phyloP scores from a whole-genome alignment of 2,888 invertebrate species.

The Synanthedon andrenaeformis region DNA sequence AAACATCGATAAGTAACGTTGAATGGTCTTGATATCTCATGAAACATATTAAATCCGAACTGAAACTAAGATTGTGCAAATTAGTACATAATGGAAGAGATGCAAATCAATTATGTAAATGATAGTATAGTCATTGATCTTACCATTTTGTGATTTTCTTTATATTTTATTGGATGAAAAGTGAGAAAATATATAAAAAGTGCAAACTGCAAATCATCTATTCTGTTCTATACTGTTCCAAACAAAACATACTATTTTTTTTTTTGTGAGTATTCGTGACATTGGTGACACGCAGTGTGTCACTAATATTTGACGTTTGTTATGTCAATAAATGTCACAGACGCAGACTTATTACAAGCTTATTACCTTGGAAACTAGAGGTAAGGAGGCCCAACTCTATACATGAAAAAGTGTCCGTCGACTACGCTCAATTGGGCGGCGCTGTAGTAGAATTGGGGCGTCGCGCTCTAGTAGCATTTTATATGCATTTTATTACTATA shows the following conservation, averaged over 20 bases:
- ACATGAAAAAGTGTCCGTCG: too few relatives aligned
- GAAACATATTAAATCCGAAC: slow-evolving; percentile 91
- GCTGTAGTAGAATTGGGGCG: too few relatives aligned
- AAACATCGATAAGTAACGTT: slow-evolving; percentile 89
- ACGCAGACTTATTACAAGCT: too few relatives aligned
- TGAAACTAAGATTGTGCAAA: slow-evolving; percentile 71
- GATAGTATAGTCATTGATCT: slow-evolving; percentile 4
- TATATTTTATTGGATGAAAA: slow-evolving; percentile 7
- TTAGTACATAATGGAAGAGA: slow-evolving; percentile 17
- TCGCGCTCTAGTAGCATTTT: too few relatives aligned
- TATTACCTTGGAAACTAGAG: too few relatives aligned
- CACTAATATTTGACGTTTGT: too few relatives aligned
- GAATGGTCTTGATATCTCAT: slow-evolving; percentile 84
- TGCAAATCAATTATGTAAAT: background rate
- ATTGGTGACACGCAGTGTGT: too few relatives aligned
- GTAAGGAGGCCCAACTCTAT: too few relatives aligned
- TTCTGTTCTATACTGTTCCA: background rate
- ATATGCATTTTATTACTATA: too few relatives aligned
- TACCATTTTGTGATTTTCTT: slow-evolving; percentile 31
- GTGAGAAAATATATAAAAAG: background rate
- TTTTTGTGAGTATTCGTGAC: slow-evolving; percentile 6
- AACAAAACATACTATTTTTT: slow-evolving; percentile 16
- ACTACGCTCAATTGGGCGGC: too few relatives aligned
- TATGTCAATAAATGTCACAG: too few relatives aligned
- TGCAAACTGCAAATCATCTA: slow-evolving; percentile 21